Evolutionary conservation across 2,888 invertebrate genomes (phyloP).

Genomic region (Chrysolina americana): DNA sequence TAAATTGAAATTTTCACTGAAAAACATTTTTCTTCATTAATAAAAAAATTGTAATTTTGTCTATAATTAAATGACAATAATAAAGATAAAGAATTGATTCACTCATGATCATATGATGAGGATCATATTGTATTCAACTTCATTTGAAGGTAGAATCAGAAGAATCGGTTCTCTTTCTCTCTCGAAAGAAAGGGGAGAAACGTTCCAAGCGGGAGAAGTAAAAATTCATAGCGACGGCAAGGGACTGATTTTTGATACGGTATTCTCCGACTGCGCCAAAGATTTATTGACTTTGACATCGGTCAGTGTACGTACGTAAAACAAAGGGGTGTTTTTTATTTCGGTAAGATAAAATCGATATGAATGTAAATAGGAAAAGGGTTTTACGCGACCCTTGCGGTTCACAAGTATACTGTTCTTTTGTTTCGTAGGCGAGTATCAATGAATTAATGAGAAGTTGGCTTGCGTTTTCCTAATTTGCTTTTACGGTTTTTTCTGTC

Average conservation of each 20-base stretch:
- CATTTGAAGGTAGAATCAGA: background rate
- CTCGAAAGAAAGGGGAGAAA: conserved; percentile 11
- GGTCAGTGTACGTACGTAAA: conserved; percentile 39
- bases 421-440: conserved; percentile 48
- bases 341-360: conserved; percentile 50
- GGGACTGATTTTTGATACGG: conserved; percentile 43
- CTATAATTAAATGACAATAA: no score
- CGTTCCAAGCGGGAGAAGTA: conserved; percentile 16
- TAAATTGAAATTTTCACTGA: no score
- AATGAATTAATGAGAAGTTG: conserved; percentile 47
- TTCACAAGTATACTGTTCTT: conserved; percentile 48
- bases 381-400: conserved; percentile 42
- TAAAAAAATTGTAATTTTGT: no score
- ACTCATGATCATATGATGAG: background rate
- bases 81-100: no score
- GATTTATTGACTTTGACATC: conserved; percentile 48
- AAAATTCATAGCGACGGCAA: conserved; percentile 35
- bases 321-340: conserved; percentile 46
- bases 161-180: background rate
- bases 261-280: conserved; percentile 33
- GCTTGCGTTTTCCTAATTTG: conserved; percentile 47
- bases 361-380: conserved; percentile 48
- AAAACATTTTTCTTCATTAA: no score
- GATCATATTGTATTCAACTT: background rate
- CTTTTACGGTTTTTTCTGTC: conserved; percentile 44